These are phyloP conservation scores for Leucoraja ocellata DNA, from an alignment of 2,797 vertebrate genomes.

Conservation along the genomic window DNA sequence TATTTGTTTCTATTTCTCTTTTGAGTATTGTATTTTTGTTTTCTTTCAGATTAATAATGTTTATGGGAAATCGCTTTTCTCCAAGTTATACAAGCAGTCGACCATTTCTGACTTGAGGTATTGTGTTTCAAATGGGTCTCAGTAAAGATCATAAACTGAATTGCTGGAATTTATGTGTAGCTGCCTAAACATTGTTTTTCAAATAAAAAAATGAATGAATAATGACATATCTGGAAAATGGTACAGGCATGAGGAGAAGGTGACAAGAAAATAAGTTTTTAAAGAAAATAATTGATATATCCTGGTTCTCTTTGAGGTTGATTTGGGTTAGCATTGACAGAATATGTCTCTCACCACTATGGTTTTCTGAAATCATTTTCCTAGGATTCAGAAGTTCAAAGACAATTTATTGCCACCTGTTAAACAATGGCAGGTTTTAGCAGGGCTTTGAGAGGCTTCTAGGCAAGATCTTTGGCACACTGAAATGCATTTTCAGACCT, in stretches of 20 bases:
- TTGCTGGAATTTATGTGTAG: not conserved
- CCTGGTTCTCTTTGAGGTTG: not conserved
- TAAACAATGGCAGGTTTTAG: not conserved
- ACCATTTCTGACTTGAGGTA: constrained; percentile 90
- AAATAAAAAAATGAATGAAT: constrained; percentile 43
- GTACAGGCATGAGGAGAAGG: constrained; percentile 66
- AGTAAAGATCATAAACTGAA: not conserved
- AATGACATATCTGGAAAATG: constrained; percentile 67
- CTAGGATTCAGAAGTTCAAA: constrained; percentile 20
- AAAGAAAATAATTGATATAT: not conserved
- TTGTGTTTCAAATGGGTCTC: not conserved
- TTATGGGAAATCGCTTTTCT: constrained; percentile 78
- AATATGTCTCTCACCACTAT: not conserved
- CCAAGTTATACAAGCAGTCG: constrained; percentile 80
- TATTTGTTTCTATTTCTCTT: not conserved
- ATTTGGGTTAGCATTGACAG: not conserved
- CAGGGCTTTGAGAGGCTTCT: not conserved
- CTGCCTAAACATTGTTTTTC: not conserved
- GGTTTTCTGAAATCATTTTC: not conserved
- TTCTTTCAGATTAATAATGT: constrained; percentile 75
- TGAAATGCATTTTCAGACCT: not conserved
- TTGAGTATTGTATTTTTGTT: constrained; percentile 31
- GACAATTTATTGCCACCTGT: not conserved
- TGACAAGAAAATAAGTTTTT: constrained; percentile 53
- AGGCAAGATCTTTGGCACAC: not conserved